Percentiles rank a stretch among this genome's conserved stretches.
Conservation (phyloP, 2,797 vertebrate species). For the Acrocephalus scirpaceus region DNA sequence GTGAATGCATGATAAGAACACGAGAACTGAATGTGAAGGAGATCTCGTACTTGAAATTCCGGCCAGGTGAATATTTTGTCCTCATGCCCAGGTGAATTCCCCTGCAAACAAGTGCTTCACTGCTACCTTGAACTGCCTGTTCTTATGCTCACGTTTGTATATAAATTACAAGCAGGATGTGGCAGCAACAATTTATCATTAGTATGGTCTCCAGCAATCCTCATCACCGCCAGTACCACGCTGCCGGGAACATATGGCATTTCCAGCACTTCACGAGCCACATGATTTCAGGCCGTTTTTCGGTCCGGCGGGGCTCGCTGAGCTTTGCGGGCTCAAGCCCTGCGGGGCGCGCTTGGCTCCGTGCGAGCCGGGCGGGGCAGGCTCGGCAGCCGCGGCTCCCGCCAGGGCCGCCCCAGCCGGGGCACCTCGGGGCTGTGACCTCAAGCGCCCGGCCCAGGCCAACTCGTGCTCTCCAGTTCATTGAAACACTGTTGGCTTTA, state of each 20-base stretch:
- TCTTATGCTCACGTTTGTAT: neutral
- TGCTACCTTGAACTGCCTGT: neutral
- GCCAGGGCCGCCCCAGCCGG: rapidly evolving
- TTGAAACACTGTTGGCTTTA: neutral
- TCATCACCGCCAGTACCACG: rapidly evolving
- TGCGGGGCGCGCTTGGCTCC: rapidly evolving
- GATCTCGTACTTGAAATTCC: neutral
- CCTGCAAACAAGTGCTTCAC: neutral
- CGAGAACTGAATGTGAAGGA: conserved; percentile 1
- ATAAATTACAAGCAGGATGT: neutral
- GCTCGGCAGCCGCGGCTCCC: rapidly evolving
- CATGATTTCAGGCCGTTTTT: neutral
- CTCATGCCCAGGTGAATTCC: neutral
- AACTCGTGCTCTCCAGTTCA: rapidly evolving
- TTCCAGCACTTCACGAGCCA: rapidly evolving
- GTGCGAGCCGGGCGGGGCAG: rapidly evolving
- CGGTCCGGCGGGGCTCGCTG: rapidly evolving
- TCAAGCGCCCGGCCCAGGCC: rapidly evolving
- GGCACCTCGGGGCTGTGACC: rapidly evolving
- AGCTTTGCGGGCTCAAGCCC: rapidly evolving
- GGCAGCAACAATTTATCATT: neutral
- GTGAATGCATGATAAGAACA: neutral
- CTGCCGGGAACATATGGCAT: neutral
- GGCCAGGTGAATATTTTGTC: neutral
- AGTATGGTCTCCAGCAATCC: neutral